These are phyloP conservation scores for Adelges cooleyi DNA, from an alignment of 1,140 invertebrate genomes.

Conservation along the genomic window DNA sequence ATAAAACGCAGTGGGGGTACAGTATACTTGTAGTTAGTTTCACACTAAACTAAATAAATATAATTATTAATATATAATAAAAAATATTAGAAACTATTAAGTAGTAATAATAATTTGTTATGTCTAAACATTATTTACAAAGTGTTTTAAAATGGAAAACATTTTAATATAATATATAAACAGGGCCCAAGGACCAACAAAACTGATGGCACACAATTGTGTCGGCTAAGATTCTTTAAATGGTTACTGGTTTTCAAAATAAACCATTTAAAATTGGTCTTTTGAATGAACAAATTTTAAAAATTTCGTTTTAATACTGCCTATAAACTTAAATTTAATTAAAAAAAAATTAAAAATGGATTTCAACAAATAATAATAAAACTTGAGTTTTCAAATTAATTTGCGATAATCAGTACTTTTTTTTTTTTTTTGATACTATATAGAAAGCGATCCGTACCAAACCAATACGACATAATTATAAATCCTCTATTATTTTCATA, in stretches of 20 bases:
- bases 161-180: conserved; percentile 18
- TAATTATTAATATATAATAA: conserved; percentile 19
- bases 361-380: conserved; percentile 16
- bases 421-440: too few species aligned
- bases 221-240: not conserved
- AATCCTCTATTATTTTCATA: not conserved
- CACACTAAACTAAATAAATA: conserved; percentile 11
- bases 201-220: conserved; percentile 3
- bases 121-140: conserved; percentile 13
- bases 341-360: conserved; percentile 17
- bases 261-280: not conserved
- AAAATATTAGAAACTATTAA: conserved; percentile 19
- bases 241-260: conserved; percentile 3
- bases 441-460: not conserved
- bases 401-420: conserved; percentile 22
- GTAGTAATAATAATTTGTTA: conserved; percentile 18
- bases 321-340: not conserved
- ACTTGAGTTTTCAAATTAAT: conserved; percentile 1
- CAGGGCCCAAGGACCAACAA: not conserved
- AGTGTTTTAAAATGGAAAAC: conserved; percentile 6
- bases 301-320: conserved; percentile 11
- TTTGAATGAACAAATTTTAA: not conserved
- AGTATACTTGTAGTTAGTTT: conserved; percentile 13
- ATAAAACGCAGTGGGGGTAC: not conserved
- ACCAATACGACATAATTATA: not conserved